A percentile compares a stretch with the other conserved stretches of the same genome.
These are phyloP conservation scores for Pantelozetes paolii DNA, from an alignment of 2,888 invertebrate species.

Conservation along the genomic window DNA sequence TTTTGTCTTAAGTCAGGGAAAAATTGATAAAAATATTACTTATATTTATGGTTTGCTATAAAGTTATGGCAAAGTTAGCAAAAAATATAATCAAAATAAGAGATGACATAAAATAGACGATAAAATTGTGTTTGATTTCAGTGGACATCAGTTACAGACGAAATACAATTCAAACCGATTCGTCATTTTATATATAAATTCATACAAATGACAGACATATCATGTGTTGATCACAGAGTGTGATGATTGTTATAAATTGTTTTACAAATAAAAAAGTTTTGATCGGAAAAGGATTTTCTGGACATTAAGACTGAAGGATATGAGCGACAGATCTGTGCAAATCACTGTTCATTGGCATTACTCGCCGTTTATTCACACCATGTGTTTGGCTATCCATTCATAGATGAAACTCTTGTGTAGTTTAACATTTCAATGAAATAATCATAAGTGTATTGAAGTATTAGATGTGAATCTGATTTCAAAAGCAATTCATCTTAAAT, in stretches of 20 bases:
- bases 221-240: not conserved
- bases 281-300: not conserved
- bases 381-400: not conserved
- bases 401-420: not conserved
- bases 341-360: not conserved
- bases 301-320: not conserved
- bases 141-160: slow-evolving; percentile 6
- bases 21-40: not conserved
- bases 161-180: not conserved
- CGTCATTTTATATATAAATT: slow-evolving; percentile 12
- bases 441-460: not conserved
- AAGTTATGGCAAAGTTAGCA: slow-evolving; percentile 7
- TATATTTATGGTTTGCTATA: not conserved
- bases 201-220: not conserved
- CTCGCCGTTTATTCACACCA: not conserved
- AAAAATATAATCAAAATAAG: not conserved
- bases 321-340: not conserved
- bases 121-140: not conserved
- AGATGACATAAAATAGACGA: not conserved
- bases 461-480: no score
- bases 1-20: not conserved
- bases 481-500: not conserved
- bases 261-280: not conserved
- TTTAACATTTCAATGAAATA: not conserved
- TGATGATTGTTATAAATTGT: not conserved